Evolutionary conservation across 2,797 vertebrate genomes (phyloP), one percentile per base, ranked within the genome.

Genomic region (Coranthus polyacanthus): DNA sequence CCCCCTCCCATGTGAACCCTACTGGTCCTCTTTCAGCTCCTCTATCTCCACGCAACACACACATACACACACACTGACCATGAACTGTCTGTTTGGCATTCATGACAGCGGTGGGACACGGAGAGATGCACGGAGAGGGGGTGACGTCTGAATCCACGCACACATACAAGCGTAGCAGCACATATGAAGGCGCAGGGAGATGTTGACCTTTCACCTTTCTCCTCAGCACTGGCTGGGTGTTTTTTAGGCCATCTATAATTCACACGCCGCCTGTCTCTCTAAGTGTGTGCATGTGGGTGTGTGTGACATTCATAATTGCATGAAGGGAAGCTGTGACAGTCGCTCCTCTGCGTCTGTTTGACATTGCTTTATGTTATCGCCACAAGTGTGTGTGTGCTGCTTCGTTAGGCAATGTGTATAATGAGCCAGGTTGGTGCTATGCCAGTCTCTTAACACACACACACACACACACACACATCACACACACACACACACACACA

Each of bases 401-500:
- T 50, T 70, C 37, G 17, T 70, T 55, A 63, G 46, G 21, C 16
- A 7, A 43, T 59, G 43, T 65, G 56, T 55, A 50, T 66, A 61
- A 66, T 59, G 42, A 49, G 32, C 32, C 43, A 37, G 38, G 29
- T 22, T 72, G 62, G 68, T 67, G 22, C 18, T 12, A 38, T 52
- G 68, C 62, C 68, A 67, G 21, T 21, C n/a, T n/a, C n/a, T n/a
- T n/a, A n/a, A 38, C 51, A 34, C 22, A 43, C 24, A 61, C 44
- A 39, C 58, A 61, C 44, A 41, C 36, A 41, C 45, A 60, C 32
- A 47, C 55, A 46, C 57, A 54, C 56, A 18, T 34, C 56, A 39
- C 39, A 61, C 45, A 50, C 45, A 50, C 58, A 61, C 58, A 61
- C 45, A 59, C 54, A 47, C 62, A 60, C 59, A 63, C 50, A 16